Evolutionary conservation across 2,113 vertebrate species (phyloP), one percentile per base, ranked within the genome.

Genomic region (Pelodiscus sinensis): DNA sequence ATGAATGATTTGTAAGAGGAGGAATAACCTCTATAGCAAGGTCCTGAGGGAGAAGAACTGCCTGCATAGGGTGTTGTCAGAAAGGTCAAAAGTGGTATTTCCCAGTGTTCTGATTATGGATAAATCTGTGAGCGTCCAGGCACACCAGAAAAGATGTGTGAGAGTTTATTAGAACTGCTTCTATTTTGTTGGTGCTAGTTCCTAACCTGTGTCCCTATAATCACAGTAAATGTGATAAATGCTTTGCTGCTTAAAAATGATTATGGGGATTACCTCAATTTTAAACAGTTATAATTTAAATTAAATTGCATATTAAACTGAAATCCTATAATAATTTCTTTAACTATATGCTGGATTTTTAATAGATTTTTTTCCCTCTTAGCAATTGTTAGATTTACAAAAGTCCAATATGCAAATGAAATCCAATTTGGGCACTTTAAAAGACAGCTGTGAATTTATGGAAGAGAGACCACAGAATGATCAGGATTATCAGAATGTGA

Each of bases 321-420:
- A 19, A 13, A 31, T 87, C 60, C 51, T 62, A 22, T 5, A 18
- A 35, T 78, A 80, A 81, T 78, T 78, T n/a, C 4, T 27, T 18
- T 58, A 9, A 31, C 12, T 9, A 4, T 15, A 14, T 82, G 35
- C n/a, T 12, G 54, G 25, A 5, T 75, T 16, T 90, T 55, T 94
- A 38, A 86, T 90, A 25, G 1, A 1, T 22, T 9, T 21, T 35
- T 9, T 60, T n/a, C 50, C 51, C 35, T 94, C 54, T 29, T 71
- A 99, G 98, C 98, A 98, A 95, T 82, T 99, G 38, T 79, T 96
- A 87, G 98, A 98, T 91, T 95, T 99, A 86, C 98, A 98, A 8
- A 98, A 98, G 94, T 97, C 96, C 78, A 98, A 89, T 50, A 91
- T 96, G 85, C 97, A 97, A 68, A 96, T 98, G 79, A 98, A 97